phyloP scores from a whole-genome alignment of 1,140 invertebrate species.

The Babylonia areolata region DNA sequence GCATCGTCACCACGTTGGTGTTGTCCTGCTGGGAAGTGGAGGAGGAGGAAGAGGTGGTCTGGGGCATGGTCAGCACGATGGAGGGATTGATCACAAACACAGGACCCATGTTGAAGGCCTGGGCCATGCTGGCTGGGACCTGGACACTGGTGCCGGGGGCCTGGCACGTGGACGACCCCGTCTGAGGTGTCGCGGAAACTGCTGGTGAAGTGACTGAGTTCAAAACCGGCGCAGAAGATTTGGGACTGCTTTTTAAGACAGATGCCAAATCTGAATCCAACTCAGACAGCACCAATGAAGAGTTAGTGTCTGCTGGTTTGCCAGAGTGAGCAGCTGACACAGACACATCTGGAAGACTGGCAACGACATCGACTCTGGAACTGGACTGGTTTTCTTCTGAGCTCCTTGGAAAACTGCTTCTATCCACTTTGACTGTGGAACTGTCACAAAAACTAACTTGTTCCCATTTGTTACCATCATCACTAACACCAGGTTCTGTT shows the following conservation, averaged over 20 bases:
- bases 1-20: background rate
- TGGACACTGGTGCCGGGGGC: background rate
- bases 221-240: background rate
- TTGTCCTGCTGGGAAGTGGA: background rate
- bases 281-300: background rate
- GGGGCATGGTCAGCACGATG: background rate
- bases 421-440: background rate
- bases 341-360: background rate
- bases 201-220: background rate
- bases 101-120: background rate
- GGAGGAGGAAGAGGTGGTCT: background rate
- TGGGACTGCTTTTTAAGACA: background rate
- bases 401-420: background rate
- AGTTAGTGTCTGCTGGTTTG: background rate
- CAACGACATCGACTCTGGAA: background rate
- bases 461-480: background rate
- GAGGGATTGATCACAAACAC: background rate
- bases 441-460: background rate
- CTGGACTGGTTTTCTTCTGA: background rate
- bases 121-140: background rate
- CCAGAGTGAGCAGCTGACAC: background rate
- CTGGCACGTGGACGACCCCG: background rate
- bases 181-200: background rate
- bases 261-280: background rate
- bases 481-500: background rate